Conservation (phyloP, 2,888 invertebrate species). For the Silvanus unidentatus region DNA sequence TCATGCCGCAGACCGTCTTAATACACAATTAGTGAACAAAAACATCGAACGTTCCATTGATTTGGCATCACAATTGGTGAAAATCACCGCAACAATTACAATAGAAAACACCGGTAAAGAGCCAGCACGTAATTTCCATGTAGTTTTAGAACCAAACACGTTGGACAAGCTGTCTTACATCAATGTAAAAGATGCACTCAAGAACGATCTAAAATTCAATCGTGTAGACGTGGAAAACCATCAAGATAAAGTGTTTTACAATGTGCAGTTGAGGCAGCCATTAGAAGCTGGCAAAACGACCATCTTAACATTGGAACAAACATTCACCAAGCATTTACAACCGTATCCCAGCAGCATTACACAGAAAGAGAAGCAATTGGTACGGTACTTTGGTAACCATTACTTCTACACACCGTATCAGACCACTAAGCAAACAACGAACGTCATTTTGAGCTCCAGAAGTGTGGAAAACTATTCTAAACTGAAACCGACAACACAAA, state of each 20-base stretch:
- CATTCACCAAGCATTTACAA: constrained; percentile 67
- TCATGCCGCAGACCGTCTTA: constrained; percentile 37
- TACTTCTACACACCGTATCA: constrained; percentile 80
- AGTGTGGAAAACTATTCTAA: constrained; percentile 79
- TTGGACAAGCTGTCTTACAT: constrained; percentile 67
- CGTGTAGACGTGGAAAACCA: constrained; percentile 50
- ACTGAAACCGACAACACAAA: constrained; percentile 70
- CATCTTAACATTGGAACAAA: constrained; percentile 61
- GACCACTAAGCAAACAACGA: constrained; percentile 75
- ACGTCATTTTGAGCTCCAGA: constrained; percentile 68
- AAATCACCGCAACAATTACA: constrained; percentile 71
- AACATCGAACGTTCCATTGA: constrained; percentile 85
- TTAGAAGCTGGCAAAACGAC: constrained; percentile 55
- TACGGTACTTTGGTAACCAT: constrained; percentile 78
- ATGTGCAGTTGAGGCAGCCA: constrained; percentile 52
- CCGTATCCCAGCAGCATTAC: constrained; percentile 85
- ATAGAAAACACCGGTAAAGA: constrained; percentile 77
- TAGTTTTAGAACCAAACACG: constrained; percentile 61
- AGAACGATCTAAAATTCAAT: constrained; percentile 50
- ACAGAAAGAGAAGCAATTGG: constrained; percentile 91
- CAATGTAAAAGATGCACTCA: constrained; percentile 59
- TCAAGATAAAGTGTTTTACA: constrained; percentile 34
- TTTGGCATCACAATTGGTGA: constrained; percentile 82
- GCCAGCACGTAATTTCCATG: constrained; percentile 62
- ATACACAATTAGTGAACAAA: constrained; percentile 59